Evolutionary conservation across 2,113 vertebrate genomes (phyloP).

Genomic region (Uria aalge): DNA sequence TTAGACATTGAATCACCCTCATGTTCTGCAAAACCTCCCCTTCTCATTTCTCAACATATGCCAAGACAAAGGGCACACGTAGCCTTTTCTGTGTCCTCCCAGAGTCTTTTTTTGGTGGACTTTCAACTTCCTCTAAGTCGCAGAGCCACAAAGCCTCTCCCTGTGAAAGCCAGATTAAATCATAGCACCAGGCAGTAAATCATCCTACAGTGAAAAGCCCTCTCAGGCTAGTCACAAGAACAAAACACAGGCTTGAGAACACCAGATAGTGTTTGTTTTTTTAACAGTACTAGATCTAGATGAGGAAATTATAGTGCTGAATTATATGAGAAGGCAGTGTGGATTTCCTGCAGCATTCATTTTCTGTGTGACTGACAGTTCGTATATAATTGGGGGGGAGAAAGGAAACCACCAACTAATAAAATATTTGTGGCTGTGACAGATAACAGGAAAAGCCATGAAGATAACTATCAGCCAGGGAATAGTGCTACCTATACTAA

Average conservation of each 20-base stretch:
- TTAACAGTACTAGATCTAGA: neutral
- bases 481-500: neutral
- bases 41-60: neutral
- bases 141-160: neutral
- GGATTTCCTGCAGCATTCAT: neutral
- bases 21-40: neutral
- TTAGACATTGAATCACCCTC: neutral
- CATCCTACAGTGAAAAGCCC: neutral
- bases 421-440: neutral
- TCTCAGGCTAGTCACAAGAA: neutral
- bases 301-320: conserved; percentile 10
- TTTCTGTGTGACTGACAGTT: neutral
- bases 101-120: neutral
- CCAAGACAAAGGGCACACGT: neutral
- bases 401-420: neutral
- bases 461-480: neutral
- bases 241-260: neutral
- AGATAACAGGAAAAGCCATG: neutral
- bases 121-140: neutral
- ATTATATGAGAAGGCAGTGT: neutral
- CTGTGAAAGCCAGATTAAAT: neutral
- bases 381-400: neutral
- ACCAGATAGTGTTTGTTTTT: neutral
- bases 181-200: neutral
- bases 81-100: neutral